Evolutionary conservation across 2,888 invertebrate species (phyloP).

Genomic region (Cepaea hortensis): DNA sequence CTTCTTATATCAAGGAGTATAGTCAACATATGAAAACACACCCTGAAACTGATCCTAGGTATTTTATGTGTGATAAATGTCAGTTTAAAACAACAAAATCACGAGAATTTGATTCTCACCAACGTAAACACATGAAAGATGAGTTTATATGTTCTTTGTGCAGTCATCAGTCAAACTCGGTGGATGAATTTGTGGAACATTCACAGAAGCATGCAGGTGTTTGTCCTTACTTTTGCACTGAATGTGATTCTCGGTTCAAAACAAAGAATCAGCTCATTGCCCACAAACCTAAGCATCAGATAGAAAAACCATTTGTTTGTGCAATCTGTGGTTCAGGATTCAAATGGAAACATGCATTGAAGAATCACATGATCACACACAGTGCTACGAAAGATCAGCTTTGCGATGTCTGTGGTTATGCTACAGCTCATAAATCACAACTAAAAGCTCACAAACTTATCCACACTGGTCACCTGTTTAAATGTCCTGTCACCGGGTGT

Average conservation of each 20-base stretch:
- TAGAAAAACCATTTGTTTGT: constrained; percentile 78
- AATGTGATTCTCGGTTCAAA: constrained; percentile 78
- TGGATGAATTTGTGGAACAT: constrained; percentile 74
- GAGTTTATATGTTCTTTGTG: constrained; percentile 73
- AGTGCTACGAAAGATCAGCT: constrained; percentile 80
- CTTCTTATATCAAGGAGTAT: constrained; percentile 47
- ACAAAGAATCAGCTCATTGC: constrained; percentile 78
- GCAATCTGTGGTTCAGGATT: constrained; percentile 78
- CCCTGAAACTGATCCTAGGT: constrained; percentile 50
- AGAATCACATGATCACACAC: constrained; percentile 76
- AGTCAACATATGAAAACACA: constrained; percentile 51
- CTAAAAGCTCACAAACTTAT: constrained; percentile 79
- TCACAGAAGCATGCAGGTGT: constrained; percentile 77
- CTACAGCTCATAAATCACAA: constrained; percentile 80
- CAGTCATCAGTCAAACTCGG: constrained; percentile 68
- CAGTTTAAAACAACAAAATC: constrained; percentile 52
- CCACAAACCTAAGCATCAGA: constrained; percentile 80
- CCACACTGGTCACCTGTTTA: constrained; percentile 79
- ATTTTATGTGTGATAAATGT: constrained; percentile 58
- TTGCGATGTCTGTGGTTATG: constrained; percentile 80
- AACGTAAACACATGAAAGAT: constrained; percentile 50
- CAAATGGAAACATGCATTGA: constrained; percentile 81
- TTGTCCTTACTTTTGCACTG: constrained; percentile 79
- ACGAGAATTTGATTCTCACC: constrained; percentile 47
- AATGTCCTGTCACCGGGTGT: constrained; percentile 78